Base-by-base conservation (phyloP, 2,888 invertebrate species). In the Apomyelois bistriatella region DNA sequence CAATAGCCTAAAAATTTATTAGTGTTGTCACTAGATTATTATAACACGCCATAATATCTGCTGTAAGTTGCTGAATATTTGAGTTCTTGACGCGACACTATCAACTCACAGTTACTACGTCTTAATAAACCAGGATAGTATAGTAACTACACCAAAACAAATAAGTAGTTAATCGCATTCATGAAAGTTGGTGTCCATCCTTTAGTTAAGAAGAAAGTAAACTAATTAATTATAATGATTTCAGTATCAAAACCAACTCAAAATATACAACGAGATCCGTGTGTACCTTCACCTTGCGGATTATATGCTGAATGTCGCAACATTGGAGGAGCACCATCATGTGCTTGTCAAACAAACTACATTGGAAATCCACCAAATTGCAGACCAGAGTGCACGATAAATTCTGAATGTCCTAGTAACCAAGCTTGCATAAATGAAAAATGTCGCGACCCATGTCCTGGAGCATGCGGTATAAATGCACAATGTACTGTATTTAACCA, bases 241-340 rank as follows among this genome's bases (percentile, higher is more conserved):
- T 56, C 66, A 88, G 87, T 82, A 53, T 83, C 81, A 12, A 75
- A 76, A 60, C 80, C 82, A 49, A 81, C 80, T 38, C 62, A 62
- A 51, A 65, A 68, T 55, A 53, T 61, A 55, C 68, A 64, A 30
- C 52, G 56, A 58, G 92, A 94, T 72, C 94, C 94, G 7, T 94
- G 94, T 68, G 79, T 91, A 13, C 93, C 94, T 40, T 93, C 94
- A n/a, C 94, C 93, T 5, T 94, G 94, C 71, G 94, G 94, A 17
- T 76, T 92, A 10, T 92, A 93, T 67, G 91, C 93, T 3, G 91
- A 92, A 61, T 94, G 94, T 68, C 86, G 91, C 32, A 88, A 91
- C 60, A 79, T 91, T 35, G 89, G 89, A 57, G 91, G 91, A 48
- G 79, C 89, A 56, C 91, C 93, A 10, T 92, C 93, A 15, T 94